Evolutionary conservation across 2,888 invertebrate genomes (phyloP), one percentile per base, ranked within the genome.

Genomic region (Ypsolopha sequella): DNA sequence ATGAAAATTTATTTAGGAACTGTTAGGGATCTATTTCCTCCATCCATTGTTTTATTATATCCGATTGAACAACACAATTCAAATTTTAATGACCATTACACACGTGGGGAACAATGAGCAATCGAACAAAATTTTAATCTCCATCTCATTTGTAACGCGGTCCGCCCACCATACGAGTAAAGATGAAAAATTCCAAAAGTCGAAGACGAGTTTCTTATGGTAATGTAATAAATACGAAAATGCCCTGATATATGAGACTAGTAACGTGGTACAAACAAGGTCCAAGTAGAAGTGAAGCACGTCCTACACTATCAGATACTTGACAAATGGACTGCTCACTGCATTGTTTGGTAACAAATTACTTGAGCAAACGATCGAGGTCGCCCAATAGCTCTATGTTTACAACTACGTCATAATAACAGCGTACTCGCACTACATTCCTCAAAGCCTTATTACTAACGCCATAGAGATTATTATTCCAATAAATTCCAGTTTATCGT

Each of bases 311-410:
- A 41, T 43, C 14, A 4, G 33, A 3, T 45, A 34, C 63, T 64
- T 70, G 70, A 70, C 68, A 70, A 70, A 70, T 70, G 61, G 64
- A 60, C 57, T 57, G 58, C 53, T 58, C 55, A 58, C 43, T 43
- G 11, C 58, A 61, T 65, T 65, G 64, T 67, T 62, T 58, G 54
- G 56, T 57, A 65, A 59, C 60, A 65, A 63, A 55, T 46, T 34
- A 11, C 6, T 35, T 1, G 14, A 14, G 6, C 43, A 43, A 43
- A 43, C 43, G 6, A 14, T 43, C 6, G 8, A 43, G 43, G 14
- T 9, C 14, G 9, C 14, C 14, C 14, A 14, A 43, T 43, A 43
- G 14, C 43, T 8, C 43, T 41, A 13, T 43, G 43, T 46, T 33
- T 11, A 34, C 35, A 7, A 10, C n/a, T 34, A 6, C 11, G 11